Percentiles rank a stretch among this genome's conserved stretches.
phyloP scores from a whole-genome alignment of 2,888 invertebrate genomes.

The Drosophila kambysellisi region DNA sequence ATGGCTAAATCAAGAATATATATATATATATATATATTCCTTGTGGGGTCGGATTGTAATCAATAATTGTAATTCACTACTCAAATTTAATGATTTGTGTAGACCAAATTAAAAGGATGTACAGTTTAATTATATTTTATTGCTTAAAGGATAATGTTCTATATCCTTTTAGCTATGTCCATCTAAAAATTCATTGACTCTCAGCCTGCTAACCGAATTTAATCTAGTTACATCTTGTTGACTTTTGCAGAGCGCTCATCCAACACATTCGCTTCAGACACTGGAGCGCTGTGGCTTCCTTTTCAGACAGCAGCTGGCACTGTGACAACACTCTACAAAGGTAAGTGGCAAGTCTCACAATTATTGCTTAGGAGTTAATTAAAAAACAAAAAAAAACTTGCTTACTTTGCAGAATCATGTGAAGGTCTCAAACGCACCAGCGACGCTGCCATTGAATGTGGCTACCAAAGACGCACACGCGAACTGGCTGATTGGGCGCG shows the following conservation, averaged over 20 bases:
- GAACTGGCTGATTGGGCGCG: conserved; percentile 92
- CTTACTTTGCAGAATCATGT: conserved; percentile 87
- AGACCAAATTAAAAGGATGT: neutral
- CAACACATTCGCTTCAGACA: conserved; percentile 85
- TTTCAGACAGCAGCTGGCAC: conserved; percentile 93
- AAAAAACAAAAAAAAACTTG: neutral
- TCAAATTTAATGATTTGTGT: neutral
- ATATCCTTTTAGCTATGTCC: too few relatives aligned
- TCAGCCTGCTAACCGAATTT: neutral
- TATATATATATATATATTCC: neutral
- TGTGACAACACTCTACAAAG: conserved; percentile 92
- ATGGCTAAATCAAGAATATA: neutral
- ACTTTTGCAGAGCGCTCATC: conserved; percentile 87
- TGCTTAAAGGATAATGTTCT: too few relatives aligned
- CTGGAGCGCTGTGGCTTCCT: conserved; percentile 90
- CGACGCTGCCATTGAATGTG: conserved; percentile 90
- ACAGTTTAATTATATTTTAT: too few relatives aligned
- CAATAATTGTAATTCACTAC: neutral
- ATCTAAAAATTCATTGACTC: neutral
- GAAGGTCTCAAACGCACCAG: conserved; percentile 89
- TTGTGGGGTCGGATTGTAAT: neutral
- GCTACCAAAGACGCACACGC: conserved; percentile 90
- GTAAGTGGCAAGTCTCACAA: conserved; percentile 82
- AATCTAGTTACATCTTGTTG: neutral
- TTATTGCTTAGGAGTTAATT: too few relatives aligned